phyloP scores from a whole-genome alignment of 2,888 invertebrate genomes.

The Megamerina dolium region DNA sequence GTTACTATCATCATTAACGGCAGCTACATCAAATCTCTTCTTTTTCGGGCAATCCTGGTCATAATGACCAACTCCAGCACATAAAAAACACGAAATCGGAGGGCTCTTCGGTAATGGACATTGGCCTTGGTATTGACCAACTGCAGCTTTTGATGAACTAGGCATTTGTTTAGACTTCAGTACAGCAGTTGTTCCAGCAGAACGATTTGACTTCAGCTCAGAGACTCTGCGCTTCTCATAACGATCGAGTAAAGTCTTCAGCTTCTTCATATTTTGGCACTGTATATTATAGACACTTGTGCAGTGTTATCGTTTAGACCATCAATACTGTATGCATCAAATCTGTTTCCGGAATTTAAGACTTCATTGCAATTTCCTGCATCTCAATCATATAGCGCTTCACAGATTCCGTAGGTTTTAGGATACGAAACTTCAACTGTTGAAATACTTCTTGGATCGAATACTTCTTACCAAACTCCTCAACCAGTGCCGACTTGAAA shows the following conservation, averaged over 20 bases:
- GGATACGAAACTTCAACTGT: background rate
- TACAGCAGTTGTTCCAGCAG: too few species aligned
- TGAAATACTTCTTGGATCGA: background rate
- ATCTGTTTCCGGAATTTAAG: background rate
- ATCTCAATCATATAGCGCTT: slow-evolving; percentile 4
- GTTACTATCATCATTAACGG: background rate
- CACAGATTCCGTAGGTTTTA: background rate
- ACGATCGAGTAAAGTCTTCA: background rate
- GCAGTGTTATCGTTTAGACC: background rate
- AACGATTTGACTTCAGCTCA: too few species aligned
- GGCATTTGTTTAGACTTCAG: too few species aligned
- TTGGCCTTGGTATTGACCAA: background rate
- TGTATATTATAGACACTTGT: background rate
- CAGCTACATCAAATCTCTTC: background rate
- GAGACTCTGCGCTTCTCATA: too few species aligned
- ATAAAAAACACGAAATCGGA: background rate
- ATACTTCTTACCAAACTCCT: background rate
- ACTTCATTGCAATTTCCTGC: slow-evolving; percentile 1
- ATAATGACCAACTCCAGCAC: background rate
- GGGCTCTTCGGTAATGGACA: background rate
- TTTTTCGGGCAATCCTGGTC: background rate
- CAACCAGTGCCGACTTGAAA: background rate
- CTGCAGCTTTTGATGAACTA: background rate
- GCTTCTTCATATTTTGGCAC: background rate
- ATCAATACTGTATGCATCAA: slow-evolving; percentile 1